phyloP scores from a whole-genome alignment of 2,113 vertebrate species.

The Macaca mulatta region DNA sequence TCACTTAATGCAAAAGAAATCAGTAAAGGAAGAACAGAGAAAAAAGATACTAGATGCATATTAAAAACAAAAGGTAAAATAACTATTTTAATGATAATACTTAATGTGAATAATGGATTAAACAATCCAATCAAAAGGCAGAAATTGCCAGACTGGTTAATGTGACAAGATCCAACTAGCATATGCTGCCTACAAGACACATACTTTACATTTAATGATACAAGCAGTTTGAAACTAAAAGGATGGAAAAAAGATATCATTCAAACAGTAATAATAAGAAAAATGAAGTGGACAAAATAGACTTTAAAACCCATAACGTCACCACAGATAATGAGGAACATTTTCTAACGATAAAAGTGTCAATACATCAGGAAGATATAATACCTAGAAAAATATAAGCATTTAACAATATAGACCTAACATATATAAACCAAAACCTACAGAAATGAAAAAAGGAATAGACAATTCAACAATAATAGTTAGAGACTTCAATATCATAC shows the following conservation, averaged over 20 bases:
- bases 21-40: background rate
- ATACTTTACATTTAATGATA: background rate
- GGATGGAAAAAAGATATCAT: background rate
- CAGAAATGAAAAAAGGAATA: background rate
- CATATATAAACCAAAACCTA: background rate
- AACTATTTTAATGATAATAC: background rate
- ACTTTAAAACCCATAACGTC: background rate
- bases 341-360: background rate
- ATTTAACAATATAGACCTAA: background rate
- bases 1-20: background rate
- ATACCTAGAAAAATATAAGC: background rate
- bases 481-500: background rate
- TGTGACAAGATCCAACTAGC: background rate
- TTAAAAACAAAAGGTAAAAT: background rate
- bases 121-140: background rate
- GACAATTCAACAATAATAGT: background rate
- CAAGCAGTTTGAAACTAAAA: background rate
- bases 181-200: background rate
- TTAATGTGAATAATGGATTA: background rate
- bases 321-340: background rate
- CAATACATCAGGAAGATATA: background rate
- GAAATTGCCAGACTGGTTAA: background rate
- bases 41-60: background rate
- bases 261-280: background rate
- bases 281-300: background rate